Percentiles rank a stretch among this genome's conserved stretches.
Evolutionary conservation across 2,888 invertebrate species (phyloP).

Genomic region (Andrena camellia): DNA sequence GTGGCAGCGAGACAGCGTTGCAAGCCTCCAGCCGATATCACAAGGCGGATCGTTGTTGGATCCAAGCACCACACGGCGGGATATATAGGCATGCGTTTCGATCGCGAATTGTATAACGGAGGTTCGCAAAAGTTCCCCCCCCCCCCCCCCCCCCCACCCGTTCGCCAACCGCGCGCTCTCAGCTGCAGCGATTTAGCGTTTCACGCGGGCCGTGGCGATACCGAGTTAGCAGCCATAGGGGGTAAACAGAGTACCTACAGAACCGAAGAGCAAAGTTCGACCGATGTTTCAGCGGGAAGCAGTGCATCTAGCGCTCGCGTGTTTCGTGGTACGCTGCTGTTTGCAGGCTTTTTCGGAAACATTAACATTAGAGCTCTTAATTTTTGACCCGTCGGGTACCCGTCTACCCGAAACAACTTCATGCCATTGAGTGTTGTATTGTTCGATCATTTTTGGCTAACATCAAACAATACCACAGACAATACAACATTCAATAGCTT

Average conservation of each 20-base stretch:
- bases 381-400: no score
- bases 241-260: constrained; percentile 19
- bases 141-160: neutral
- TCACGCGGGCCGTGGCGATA: constrained; percentile 12
- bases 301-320: neutral
- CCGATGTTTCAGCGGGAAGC: constrained; percentile 30
- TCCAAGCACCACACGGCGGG: no score
- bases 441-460: no score
- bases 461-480: no score
- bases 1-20: neutral
- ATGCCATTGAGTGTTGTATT: no score
- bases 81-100: neutral
- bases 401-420: no score
- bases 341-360: constrained; percentile 33
- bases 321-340: constrained; percentile 1
- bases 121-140: no score
- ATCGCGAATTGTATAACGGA: no score
- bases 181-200: neutral
- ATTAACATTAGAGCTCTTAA: no score
- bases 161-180: neutral
- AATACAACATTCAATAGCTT: no score
- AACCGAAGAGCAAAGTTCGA: constrained; percentile 45
- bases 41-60: neutral
- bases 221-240: constrained; percentile 10
- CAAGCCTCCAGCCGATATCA: neutral